Conservation (phyloP, 1,140 invertebrate genomes). For the Bursaphelenchus mucronatus region DNA sequence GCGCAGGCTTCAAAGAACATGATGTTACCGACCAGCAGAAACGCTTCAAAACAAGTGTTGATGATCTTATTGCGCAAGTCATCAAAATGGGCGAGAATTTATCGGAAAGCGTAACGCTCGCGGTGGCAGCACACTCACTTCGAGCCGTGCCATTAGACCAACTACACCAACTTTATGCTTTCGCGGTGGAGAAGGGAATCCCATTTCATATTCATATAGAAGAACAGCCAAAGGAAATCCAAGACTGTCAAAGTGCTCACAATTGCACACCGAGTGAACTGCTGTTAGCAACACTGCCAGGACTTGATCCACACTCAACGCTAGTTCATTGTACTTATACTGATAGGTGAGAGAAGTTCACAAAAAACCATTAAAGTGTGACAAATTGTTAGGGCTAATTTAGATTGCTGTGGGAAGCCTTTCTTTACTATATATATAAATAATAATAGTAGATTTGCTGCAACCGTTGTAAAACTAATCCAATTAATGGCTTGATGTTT, state of each 20-base stretch:
- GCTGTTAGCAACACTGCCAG: constrained; percentile 24
- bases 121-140: constrained; percentile 56
- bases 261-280: constrained; percentile 24
- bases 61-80: constrained; percentile 41
- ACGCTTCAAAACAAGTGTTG: constrained; percentile 36
- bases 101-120: constrained; percentile 28
- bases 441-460: no score
- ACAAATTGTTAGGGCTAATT: no score
- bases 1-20: constrained; percentile 35
- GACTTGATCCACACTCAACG: neutral
- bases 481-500: no score
- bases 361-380: constrained; percentile 8
- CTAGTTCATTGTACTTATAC: constrained; percentile 56
- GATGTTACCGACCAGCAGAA: constrained; percentile 36
- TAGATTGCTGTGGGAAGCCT: no score
- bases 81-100: constrained; percentile 24
- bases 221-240: constrained; percentile 56
- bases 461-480: no score
- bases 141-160: constrained; percentile 45
- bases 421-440: no score
- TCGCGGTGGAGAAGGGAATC: constrained; percentile 26
- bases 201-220: constrained; percentile 58
- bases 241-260: constrained; percentile 29
- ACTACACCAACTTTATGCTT: constrained; percentile 40
- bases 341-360: neutral